Conservation (phyloP, 2,113 vertebrate species). For the Hystrix cristata region DNA sequence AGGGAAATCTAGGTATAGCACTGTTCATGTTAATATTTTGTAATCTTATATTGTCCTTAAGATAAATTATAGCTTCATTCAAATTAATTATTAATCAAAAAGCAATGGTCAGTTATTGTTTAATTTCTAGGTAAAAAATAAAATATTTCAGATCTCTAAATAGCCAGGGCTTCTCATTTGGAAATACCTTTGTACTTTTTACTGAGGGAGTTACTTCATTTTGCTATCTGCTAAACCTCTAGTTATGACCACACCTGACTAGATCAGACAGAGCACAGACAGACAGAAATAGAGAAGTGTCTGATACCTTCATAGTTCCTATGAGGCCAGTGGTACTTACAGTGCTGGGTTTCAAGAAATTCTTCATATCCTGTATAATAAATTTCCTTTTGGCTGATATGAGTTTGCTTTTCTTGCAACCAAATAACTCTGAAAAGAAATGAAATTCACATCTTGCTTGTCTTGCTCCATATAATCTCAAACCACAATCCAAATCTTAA, state of each 20-base stretch:
- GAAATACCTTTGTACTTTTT: neutral
- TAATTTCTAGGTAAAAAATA: conserved; percentile 29
- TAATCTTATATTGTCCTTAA: neutral
- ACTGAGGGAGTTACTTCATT: neutral
- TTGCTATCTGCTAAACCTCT: neutral
- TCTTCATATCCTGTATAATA: conserved; percentile 51
- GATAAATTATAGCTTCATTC: neutral
- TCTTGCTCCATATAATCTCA: conserved; percentile 46
- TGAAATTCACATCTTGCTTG: conserved; percentile 55
- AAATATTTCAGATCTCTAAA: neutral
- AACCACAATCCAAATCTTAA: conserved; percentile 34
- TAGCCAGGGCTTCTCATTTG: neutral
- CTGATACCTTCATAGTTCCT: neutral
- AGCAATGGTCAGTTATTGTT: neutral
- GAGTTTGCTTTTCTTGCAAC: conserved; percentile 63
- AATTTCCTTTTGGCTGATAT: conserved; percentile 50
- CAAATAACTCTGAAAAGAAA: conserved; percentile 65
- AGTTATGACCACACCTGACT: neutral
- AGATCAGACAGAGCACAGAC: neutral
- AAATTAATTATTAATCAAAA: neutral
- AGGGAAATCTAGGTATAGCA: neutral
- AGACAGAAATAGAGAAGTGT: accelerated
- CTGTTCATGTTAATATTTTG: neutral
- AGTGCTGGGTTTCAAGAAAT: conserved; percentile 47
- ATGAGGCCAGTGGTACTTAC: neutral